These are phyloP conservation scores for Thera britannica DNA, from an alignment of 2,888 invertebrate genomes.

Conservation along the genomic window DNA sequence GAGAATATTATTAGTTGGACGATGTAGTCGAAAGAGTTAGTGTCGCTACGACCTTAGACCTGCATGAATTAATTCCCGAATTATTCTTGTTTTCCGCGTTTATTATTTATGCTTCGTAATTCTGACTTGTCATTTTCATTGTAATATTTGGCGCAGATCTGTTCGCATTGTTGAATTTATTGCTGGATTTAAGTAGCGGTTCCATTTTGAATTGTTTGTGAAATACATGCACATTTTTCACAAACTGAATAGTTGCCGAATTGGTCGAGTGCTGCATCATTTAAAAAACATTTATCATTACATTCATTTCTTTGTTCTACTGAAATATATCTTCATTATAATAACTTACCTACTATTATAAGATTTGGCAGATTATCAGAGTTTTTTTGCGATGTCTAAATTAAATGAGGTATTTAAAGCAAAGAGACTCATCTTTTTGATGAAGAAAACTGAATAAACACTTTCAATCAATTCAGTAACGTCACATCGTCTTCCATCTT, in stretches of 20 bases:
- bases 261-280: constrained; percentile 17
- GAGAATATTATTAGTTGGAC: constrained; percentile 84
- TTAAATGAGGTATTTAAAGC: constrained; percentile 22
- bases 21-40: constrained; percentile 82
- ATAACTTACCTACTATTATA: constrained; percentile 50
- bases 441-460: neutral
- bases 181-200: constrained; percentile 59
- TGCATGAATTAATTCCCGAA: constrained; percentile 64
- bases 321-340: constrained; percentile 42
- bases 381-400: constrained; percentile 58
- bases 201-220: constrained; percentile 53
- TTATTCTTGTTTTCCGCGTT: constrained; percentile 62
- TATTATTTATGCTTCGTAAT: constrained; percentile 50
- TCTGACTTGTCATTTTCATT: constrained; percentile 46
- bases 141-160: constrained; percentile 33
- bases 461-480: neutral
- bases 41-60: constrained; percentile 69
- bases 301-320: constrained; percentile 34
- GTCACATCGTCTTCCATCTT: neutral
- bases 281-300: neutral
- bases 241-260: constrained; percentile 27
- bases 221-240: constrained; percentile 27
- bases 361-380: constrained; percentile 64
- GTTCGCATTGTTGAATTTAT: constrained; percentile 51
- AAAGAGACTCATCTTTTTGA: constrained; percentile 1